These are phyloP conservation scores for Ligdia adustata DNA, from an alignment of 2,888 invertebrate species.

Conservation along the genomic window DNA sequence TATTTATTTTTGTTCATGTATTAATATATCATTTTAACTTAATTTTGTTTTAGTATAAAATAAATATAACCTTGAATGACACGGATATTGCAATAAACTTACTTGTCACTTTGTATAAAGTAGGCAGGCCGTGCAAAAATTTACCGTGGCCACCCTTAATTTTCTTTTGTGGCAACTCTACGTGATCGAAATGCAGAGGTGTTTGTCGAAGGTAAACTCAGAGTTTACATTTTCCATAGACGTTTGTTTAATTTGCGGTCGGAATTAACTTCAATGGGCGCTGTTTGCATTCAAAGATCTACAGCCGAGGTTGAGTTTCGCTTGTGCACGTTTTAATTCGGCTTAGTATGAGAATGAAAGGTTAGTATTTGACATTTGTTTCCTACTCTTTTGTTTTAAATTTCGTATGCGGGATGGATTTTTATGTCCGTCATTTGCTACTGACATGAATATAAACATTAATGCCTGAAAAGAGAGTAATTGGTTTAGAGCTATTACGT, in stretches of 20 bases:
- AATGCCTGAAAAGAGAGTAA: too few species aligned
- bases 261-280: slow-evolving; percentile 32
- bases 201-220: slow-evolving; percentile 39
- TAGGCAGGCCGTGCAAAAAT: slow-evolving; percentile 54
- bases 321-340: slow-evolving; percentile 7
- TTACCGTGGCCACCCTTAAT: slow-evolving; percentile 63
- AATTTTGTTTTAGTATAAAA: too few species aligned
- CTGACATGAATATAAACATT: too few species aligned
- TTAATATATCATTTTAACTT: too few species aligned
- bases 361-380: neutral
- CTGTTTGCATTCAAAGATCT: slow-evolving; percentile 33
- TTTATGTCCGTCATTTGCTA: neutral
- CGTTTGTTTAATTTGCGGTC: slow-evolving; percentile 32
- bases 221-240: slow-evolving; percentile 32
- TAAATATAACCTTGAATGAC: too few species aligned
- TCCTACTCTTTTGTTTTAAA: slow-evolving; percentile 1
- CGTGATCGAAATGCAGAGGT: slow-evolving; percentile 58
- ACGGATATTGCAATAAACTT: too few species aligned
- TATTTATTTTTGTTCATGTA: too few species aligned
- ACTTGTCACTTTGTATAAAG: too few species aligned
- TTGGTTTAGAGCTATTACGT: too few species aligned
- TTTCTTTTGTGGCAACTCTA: slow-evolving; percentile 62
- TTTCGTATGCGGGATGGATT: neutral
- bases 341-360: slow-evolving; percentile 3
- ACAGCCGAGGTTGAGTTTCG: slow-evolving; percentile 11